These are phyloP conservation scores for Drosophila nannoptera DNA, from an alignment of 1,140 invertebrate species.

Conservation along the genomic window DNA sequence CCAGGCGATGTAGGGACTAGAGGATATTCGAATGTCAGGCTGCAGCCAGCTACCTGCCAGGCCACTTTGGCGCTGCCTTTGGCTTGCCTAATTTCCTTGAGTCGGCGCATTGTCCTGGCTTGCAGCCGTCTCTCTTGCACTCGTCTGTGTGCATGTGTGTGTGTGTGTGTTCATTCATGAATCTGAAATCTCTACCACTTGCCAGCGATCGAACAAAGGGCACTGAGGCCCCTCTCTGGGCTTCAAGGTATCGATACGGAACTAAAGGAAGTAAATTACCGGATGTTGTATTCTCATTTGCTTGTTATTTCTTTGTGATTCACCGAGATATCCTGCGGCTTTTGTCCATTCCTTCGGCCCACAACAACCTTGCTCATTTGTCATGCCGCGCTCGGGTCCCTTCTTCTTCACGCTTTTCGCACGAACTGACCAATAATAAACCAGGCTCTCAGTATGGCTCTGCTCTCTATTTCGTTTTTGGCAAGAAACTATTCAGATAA, in stretches of 20 bases:
- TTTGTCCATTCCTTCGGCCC: slow-evolving; percentile 43
- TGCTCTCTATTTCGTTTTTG: slow-evolving; percentile 33
- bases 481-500: slow-evolving; percentile 33
- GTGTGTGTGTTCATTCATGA: slow-evolving; percentile 61
- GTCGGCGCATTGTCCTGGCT: slow-evolving; percentile 50
- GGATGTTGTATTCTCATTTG: slow-evolving; percentile 78
- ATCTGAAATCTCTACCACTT: slow-evolving; percentile 54
- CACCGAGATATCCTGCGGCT: slow-evolving; percentile 70
- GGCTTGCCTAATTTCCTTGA: slow-evolving; percentile 77
- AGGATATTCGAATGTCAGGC: slow-evolving; percentile 65
- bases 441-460: slow-evolving; percentile 2
- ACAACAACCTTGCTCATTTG: slow-evolving; percentile 59
- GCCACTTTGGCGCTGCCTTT: slow-evolving; percentile 56
- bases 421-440: slow-evolving; percentile 67
- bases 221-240: slow-evolving; percentile 25
- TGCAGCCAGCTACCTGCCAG: slow-evolving; percentile 55
- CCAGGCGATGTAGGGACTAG: slow-evolving; percentile 62
- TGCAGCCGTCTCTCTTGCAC: slow-evolving; percentile 14
- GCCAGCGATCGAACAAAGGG: slow-evolving; percentile 31
- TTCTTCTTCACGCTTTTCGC: slow-evolving; percentile 45
- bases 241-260: slow-evolving; percentile 68
- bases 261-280: slow-evolving; percentile 79
- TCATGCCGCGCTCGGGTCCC: slow-evolving; percentile 38
- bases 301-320: slow-evolving; percentile 75
- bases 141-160: slow-evolving; percentile 25